A percentile compares a stretch with the other conserved stretches of the same genome.
phyloP scores from a whole-genome alignment of 2,113 vertebrate genomes.

The Ailurus styani region DNA sequence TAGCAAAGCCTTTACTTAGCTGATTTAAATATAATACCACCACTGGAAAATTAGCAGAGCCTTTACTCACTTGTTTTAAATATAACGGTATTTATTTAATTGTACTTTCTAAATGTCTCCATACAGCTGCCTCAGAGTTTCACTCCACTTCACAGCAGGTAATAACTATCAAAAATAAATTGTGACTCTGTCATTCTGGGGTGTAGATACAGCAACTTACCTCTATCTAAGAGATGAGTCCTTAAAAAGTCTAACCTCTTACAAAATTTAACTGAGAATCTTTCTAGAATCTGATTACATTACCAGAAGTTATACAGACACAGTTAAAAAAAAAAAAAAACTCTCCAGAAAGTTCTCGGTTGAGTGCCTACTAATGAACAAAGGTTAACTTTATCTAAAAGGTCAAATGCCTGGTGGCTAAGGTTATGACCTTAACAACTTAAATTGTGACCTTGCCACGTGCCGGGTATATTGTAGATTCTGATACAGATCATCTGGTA shows the following conservation, averaged over 20 bases:
- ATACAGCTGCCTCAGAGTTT: conserved; percentile 38
- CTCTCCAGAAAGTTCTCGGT: conserved; percentile 88
- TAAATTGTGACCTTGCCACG: conserved; percentile 93
- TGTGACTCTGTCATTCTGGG: not conserved
- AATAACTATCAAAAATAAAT: conserved; percentile 8
- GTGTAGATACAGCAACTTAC: not conserved
- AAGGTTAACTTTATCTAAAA: conserved; percentile 95
- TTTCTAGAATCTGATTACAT: conserved; percentile 84
- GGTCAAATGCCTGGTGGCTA: conserved; percentile 94
- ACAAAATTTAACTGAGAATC: conserved; percentile 74
- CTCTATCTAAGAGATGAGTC: conserved; percentile 29
- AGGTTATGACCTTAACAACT: conserved; percentile 92
- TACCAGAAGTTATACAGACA: conserved; percentile 85
- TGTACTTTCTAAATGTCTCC: conserved; percentile 46
- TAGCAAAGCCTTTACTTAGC: not conserved
- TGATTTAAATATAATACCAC: conserved; percentile 56
- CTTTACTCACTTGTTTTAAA: not conserved
- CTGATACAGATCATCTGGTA: conserved; percentile 88
- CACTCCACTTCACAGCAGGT: not conserved
- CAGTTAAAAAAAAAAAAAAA: conserved; percentile 71
- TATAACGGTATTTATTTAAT: conserved; percentile 55
- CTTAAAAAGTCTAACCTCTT: conserved; percentile 73
- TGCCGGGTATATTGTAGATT: conserved; percentile 89
- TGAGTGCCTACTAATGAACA: conserved; percentile 94
- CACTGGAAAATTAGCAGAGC: conserved; percentile 36